Evolutionary conservation across 2,113 vertebrate genomes (phyloP), one percentile per base, ranked within the genome.

Genomic region (Tricholaema leucomelas): DNA sequence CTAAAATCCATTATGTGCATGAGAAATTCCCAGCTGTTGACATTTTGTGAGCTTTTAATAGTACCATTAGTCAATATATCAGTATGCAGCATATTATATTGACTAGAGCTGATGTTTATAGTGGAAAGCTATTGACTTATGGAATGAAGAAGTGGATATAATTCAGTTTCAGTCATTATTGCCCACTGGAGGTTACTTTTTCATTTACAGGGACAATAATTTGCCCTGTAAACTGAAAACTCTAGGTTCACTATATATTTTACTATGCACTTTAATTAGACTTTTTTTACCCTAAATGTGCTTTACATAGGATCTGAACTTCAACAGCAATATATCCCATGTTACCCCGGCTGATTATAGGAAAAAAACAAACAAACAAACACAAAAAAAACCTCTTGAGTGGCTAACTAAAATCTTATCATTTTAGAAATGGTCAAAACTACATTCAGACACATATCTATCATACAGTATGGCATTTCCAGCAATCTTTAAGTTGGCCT

Each of bases 61-160:
- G 88, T 94, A 90, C 91, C 93, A 91, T 95, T 94, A 95, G 95
- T 96, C 94, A 96, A 95, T 96, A 95, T 94, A 96, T 96, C 95
- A 95, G 91, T 92, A 94, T 94, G 94, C 91, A 87, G 93, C 90
- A 94, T 95, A 96, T 95, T 93, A 95, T 95, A 95, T 94, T 95
- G 94, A 95, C 95, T 96, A 78, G 87, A 94, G 69, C 83, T 96
- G 93, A 96, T 96, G 94, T 95, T 96, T 96, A 94, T 96, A 94
- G 94, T 94, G 93, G 85, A 95, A 95, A 94, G 80, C 91, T 96
- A 96, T 95, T 95, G 95, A 96, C 90, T 96, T 94, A 96, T 92
- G 82, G 88, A 80, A 92, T 94, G 91, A 95, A 94, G 94, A 95
- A 94, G 88, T 95, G 76, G 88, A 89, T 94, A 96, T 95, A 96